Conservation (phyloP, 92 coral and sea anemone genomes). For the Siderastrea siderea region DNA sequence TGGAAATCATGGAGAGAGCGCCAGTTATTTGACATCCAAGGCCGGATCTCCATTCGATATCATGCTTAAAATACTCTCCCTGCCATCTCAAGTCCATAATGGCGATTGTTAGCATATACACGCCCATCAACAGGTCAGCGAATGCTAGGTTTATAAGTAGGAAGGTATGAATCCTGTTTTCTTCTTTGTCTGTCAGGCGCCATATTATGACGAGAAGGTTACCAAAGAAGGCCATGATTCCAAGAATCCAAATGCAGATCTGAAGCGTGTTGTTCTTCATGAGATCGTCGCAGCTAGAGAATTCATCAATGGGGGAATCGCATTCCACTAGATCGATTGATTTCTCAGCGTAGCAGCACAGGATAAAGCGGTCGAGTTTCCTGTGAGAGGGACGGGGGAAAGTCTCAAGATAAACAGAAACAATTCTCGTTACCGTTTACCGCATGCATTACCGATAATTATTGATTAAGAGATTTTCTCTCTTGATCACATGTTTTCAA, state of each 20-base stretch:
- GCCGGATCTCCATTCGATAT: constrained; percentile 80
- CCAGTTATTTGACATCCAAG: constrained; percentile 72
- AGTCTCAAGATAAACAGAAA: neutral
- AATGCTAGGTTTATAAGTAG: constrained; percentile 72
- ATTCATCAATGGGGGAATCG: constrained; percentile 65
- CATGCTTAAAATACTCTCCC: constrained; percentile 82
- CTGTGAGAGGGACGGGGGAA: constrained; percentile 4
- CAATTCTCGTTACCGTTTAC: no score
- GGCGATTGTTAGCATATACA: constrained; percentile 70
- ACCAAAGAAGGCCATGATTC: constrained; percentile 69
- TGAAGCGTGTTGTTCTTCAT: constrained; percentile 76
- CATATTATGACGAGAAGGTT: constrained; percentile 65
- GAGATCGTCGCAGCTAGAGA: constrained; percentile 83
- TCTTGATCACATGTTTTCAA: no score
- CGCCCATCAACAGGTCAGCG: constrained; percentile 80
- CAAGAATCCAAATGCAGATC: constrained; percentile 76
- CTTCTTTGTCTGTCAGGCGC: constrained; percentile 47
- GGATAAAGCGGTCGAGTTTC: constrained; percentile 69
- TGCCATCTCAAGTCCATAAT: constrained; percentile 76
- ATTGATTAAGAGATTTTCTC: no score
- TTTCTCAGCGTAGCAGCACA: constrained; percentile 74
- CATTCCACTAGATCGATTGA: constrained; percentile 54
- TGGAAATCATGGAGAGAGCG: constrained; percentile 75
- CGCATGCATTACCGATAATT: no score
- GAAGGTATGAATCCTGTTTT: constrained; percentile 58